Percentiles rank a stretch among this genome's conserved stretches.
These are phyloP conservation scores for Anoplius nigerrimus DNA, from an alignment of 2,888 invertebrate genomes.

Conservation along the genomic window DNA sequence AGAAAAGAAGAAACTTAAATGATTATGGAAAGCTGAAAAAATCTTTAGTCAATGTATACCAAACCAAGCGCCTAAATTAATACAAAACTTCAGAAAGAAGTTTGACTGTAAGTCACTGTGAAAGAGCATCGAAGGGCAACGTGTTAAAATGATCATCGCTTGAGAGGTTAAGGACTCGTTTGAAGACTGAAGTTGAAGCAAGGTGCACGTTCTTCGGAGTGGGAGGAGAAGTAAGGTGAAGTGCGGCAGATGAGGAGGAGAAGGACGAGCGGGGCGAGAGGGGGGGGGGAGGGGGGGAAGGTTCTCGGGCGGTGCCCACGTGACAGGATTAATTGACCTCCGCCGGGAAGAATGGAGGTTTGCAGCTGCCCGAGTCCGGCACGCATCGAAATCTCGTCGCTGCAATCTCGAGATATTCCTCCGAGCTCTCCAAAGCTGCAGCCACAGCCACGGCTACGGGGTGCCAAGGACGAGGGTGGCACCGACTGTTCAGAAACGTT, in stretches of 20 bases:
- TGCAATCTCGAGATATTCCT: slow-evolving; percentile 16
- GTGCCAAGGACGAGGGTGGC: not conserved
- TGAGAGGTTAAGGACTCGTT: too few relatives aligned
- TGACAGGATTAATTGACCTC: not conserved
- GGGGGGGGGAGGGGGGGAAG: not conserved
- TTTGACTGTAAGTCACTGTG: too few relatives aligned
- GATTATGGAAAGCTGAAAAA: too few relatives aligned
- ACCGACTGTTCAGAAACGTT: not conserved
- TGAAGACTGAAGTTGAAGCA: not conserved
- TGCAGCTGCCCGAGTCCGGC: not conserved
- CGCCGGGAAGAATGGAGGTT: not conserved
- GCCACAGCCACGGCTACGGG: too few relatives aligned
- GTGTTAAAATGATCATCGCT: too few relatives aligned
- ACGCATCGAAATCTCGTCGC: slow-evolving; percentile 13
- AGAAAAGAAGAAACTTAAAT: too few relatives aligned
- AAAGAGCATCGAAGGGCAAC: too few relatives aligned
- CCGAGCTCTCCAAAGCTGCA: slow-evolving; percentile 12
- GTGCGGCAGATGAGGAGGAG: not conserved
- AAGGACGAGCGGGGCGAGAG: not conserved
- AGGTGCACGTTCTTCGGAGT: too few relatives aligned
- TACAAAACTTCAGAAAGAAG: too few relatives aligned
- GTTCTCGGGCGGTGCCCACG: not conserved
- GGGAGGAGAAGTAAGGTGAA: not conserved
- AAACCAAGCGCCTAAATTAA: too few relatives aligned
- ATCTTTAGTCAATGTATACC: too few relatives aligned